These are phyloP conservation scores for Arrhopalites spinosus DNA, from an alignment of 2,888 invertebrate species.

Conservation along the genomic window DNA sequence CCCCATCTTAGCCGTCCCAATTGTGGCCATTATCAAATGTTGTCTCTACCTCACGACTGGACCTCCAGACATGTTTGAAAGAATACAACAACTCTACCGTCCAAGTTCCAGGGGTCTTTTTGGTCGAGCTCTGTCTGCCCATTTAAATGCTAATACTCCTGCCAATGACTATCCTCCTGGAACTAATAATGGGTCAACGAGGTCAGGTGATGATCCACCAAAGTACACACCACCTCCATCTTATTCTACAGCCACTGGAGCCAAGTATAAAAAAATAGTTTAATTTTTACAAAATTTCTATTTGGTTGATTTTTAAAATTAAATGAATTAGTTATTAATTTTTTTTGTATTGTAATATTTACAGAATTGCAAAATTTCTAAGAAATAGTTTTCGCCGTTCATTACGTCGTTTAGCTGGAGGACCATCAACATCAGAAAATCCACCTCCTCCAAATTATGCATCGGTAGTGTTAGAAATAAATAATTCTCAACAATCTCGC, in stretches of 20 bases:
- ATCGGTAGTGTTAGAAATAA: slow-evolving; percentile 68
- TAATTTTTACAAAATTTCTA: background rate
- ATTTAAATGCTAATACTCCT: slow-evolving; percentile 30
- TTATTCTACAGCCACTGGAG: slow-evolving; percentile 89
- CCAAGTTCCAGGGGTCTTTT: slow-evolving; percentile 63
- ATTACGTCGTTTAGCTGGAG: slow-evolving; percentile 67
- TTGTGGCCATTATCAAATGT: slow-evolving; percentile 73
- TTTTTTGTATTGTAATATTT: too few species aligned
- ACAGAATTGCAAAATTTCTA: slow-evolving; percentile 73
- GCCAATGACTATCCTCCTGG: slow-evolving; percentile 19
- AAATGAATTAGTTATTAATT: too few species aligned
- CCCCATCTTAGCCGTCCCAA: slow-evolving; percentile 74
- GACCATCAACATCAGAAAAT: slow-evolving; percentile 51
- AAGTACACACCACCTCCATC: slow-evolving; percentile 93
- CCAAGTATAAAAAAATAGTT: slow-evolving; percentile 60
- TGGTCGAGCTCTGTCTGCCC: slow-evolving; percentile 39
- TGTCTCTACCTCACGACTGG: slow-evolving; percentile 77
- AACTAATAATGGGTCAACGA: slow-evolving; percentile 28
- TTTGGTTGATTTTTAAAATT: background rate
- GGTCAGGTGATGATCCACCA: slow-evolving; percentile 74
- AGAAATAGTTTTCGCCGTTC: slow-evolving; percentile 79
- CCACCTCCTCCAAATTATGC: slow-evolving; percentile 70
- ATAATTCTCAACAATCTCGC: slow-evolving; percentile 5
- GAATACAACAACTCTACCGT: slow-evolving; percentile 81
- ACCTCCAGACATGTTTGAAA: slow-evolving; percentile 86